Base-by-base conservation (phyloP, 2,888 invertebrate genomes). In the Lycophotia porphyrea region DNA sequence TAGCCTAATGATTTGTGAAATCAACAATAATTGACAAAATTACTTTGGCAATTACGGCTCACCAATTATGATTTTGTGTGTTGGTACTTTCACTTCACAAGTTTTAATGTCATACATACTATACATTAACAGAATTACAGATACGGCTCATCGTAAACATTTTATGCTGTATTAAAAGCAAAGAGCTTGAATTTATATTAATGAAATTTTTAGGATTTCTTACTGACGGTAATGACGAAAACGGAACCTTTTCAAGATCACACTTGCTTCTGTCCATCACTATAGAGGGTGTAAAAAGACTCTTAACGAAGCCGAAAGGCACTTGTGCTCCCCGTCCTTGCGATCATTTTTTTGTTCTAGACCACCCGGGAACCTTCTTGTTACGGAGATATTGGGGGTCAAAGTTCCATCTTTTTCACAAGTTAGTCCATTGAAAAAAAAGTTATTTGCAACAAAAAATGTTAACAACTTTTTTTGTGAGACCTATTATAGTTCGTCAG, bases 51-150 rank as follows among this genome's bases (percentile, higher is more conserved):
- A 18, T 61, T 61, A 36, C 1, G 18, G 1, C 9, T 52, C 24
- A 27, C 18, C 34, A 44, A 44, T 75, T 70, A 70, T 36, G 11
- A 36, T 44, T 68, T 39, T 52, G 49, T 68, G 21, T 24, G 27
- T 69, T 18, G 18, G 8, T 55, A 78, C 70, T 78, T 75, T 75
- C 78, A 42, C 78, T 78, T 7, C 15, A 15, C 18, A 52, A 52
- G 1, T 27, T 49, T 52, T 42, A 44, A 68, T 42, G 49, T 52
- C 42, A 42, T 65, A 39, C n/a, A 61, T 21, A 49, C 4, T n/a
- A n/a, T 9, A 49, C 3, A 47, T 1, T n/a, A n/a, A n/a, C n/a
- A n/a, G n/a, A 47, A 21, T 47, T 44, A 18, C 49, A 52, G 13
- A n/a, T 34, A 49, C 5, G 11, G 47, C n/a, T 4, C 31, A 39